Conservation (phyloP, 1,140 invertebrate species). For the Caenorhabditis remanei region DNA sequence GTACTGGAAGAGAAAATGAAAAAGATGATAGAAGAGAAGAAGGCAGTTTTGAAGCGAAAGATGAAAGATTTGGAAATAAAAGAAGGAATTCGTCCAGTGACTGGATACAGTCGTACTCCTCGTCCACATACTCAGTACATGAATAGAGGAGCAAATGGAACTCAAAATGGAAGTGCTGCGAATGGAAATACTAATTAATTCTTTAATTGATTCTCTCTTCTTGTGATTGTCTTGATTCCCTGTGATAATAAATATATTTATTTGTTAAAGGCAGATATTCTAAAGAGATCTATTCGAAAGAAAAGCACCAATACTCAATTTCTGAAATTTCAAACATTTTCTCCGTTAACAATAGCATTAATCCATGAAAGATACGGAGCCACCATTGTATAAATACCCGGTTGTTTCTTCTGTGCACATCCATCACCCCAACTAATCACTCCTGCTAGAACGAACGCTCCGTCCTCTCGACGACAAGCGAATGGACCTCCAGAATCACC, state of each 20-base stretch:
- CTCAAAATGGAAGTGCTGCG: constrained; percentile 1
- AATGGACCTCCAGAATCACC: constrained; percentile 59
- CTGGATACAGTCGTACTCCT: constrained; percentile 47
- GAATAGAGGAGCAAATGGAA: constrained; percentile 2
- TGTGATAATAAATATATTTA: neutral
- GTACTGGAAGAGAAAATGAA: constrained; percentile 20
- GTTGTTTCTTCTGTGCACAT: constrained; percentile 66
- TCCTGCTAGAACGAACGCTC: constrained; percentile 61
- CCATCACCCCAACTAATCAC: constrained; percentile 66
- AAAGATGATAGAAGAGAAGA: constrained; percentile 39
- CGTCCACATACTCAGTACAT: constrained; percentile 46
- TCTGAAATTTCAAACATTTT: neutral
- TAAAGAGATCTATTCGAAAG: neutral
- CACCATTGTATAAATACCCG: constrained; percentile 66
- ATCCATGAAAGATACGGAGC: constrained; percentile 66
- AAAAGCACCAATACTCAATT: neutral
- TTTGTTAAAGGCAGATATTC: neutral
- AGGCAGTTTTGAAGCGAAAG: constrained; percentile 44
- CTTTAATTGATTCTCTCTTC: neutral
- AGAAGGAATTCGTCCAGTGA: constrained; percentile 42
- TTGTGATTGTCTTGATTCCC: neutral
- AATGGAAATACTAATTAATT: constrained; percentile 7
- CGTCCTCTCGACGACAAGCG: constrained; percentile 50
- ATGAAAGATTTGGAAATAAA: constrained; percentile 49
- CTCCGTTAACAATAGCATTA: constrained; percentile 36